These are phyloP conservation scores for Drosophila ezoana DNA, from an alignment of 2,888 invertebrate species.

Conservation along the genomic window DNA sequence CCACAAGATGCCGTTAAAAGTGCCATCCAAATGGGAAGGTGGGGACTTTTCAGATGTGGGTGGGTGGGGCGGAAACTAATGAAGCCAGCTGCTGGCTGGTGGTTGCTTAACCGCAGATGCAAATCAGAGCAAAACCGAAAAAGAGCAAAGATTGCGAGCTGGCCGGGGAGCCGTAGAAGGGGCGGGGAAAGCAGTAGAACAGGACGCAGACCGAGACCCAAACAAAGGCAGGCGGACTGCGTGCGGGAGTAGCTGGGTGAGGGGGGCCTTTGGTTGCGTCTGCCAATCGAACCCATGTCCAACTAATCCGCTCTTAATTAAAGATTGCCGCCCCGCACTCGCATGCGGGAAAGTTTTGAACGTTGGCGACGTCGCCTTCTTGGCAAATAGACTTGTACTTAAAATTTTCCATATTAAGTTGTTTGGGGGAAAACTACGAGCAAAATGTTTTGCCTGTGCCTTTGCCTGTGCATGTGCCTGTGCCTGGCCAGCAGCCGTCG, in stretches of 20 bases:
- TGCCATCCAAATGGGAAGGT: slow-evolving; percentile 1
- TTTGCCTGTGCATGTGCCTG: slow-evolving; percentile 14
- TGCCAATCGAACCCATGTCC: slow-evolving; percentile 81
- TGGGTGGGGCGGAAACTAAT: slow-evolving; percentile 51
- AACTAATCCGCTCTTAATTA: slow-evolving; percentile 85
- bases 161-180: no score
- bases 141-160: slow-evolving; percentile 74
- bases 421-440: slow-evolving; percentile 39
- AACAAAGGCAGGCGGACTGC: background rate
- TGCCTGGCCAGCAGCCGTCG: slow-evolving; percentile 68
- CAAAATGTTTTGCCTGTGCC: slow-evolving; percentile 3
- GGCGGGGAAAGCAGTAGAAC: no score
- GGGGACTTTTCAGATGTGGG: background rate
- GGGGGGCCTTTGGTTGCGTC: slow-evolving; percentile 26
- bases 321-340: slow-evolving; percentile 73
- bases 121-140: slow-evolving; percentile 80
- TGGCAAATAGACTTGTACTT: slow-evolving; percentile 65
- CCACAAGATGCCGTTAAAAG: slow-evolving; percentile 61
- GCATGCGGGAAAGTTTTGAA: slow-evolving; percentile 37
- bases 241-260: background rate
- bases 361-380: slow-evolving; percentile 26
- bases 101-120: slow-evolving; percentile 83
- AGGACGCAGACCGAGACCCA: slow-evolving; percentile 9
- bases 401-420: slow-evolving; percentile 72
- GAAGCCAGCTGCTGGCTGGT: slow-evolving; percentile 70